Conservation (phyloP, 2,888 invertebrate genomes). For the Aricia artaxerxes region DNA sequence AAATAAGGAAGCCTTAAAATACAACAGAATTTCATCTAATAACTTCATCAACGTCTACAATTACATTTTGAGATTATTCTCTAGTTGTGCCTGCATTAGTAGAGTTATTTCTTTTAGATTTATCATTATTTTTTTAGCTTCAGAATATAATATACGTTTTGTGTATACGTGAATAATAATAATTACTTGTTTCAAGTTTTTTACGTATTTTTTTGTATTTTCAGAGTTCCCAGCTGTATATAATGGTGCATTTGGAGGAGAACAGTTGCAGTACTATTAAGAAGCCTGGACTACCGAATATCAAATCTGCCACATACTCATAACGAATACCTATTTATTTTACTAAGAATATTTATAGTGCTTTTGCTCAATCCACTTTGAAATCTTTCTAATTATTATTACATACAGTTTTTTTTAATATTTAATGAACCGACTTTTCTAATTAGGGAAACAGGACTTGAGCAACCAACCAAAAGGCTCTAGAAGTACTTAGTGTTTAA, state of each 20-base stretch:
- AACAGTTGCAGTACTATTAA: conserved; percentile 69
- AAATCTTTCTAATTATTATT: neutral
- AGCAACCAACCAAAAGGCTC: too few relatives aligned
- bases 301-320: conserved; percentile 26
- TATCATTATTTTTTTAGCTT: too few relatives aligned
- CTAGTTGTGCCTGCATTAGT: too few relatives aligned
- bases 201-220: conserved; percentile 44
- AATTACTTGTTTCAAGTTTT: neutral
- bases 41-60: too few relatives aligned
- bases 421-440: too few relatives aligned
- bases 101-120: too few relatives aligned
- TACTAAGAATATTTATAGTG: neutral
- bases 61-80: too few relatives aligned
- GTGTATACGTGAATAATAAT: too few relatives aligned
- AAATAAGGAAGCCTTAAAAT: too few relatives aligned
- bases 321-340: conserved; percentile 11
- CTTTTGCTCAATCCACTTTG: neutral
- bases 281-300: neutral
- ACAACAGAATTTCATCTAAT: too few relatives aligned
- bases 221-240: conserved; percentile 63
- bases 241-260: conserved; percentile 57
- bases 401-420: neutral
- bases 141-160: too few relatives aligned
- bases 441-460: too few relatives aligned
- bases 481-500: neutral